phyloP scores from a whole-genome alignment of 2,888 invertebrate species.

The Clusia tigrina region DNA sequence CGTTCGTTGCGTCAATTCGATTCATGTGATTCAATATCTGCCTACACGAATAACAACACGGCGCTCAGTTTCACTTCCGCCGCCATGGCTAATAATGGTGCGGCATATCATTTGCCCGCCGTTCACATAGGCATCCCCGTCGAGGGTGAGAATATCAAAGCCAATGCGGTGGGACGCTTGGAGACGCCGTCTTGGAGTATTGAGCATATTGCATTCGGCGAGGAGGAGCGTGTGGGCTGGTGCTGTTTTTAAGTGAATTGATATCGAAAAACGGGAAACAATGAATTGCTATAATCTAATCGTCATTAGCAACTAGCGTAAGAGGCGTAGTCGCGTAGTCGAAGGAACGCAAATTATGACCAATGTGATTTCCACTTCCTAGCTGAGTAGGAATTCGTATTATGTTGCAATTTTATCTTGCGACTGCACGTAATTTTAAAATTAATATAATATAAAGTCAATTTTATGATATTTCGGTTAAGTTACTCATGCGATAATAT shows the following conservation, averaged over 20 bases:
- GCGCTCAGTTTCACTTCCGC: slow-evolving; percentile 50
- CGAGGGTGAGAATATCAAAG: slow-evolving; percentile 68
- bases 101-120: slow-evolving; percentile 57
- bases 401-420: too few relatives aligned
- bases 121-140: slow-evolving; percentile 63
- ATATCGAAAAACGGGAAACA: not conserved
- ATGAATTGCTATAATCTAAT: too few relatives aligned
- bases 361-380: too few relatives aligned
- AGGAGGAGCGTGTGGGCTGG: slow-evolving; percentile 68
- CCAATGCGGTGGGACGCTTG: slow-evolving; percentile 71
- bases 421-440: too few relatives aligned
- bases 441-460: too few relatives aligned
- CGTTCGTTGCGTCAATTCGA: slow-evolving; percentile 71
- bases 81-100: slow-evolving; percentile 41
- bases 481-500: too few relatives aligned
- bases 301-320: too few relatives aligned
- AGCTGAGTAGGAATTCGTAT: too few relatives aligned
- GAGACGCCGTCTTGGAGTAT: slow-evolving; percentile 73
- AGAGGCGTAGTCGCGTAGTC: too few relatives aligned
- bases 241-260: slow-evolving; percentile 68
- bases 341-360: too few relatives aligned
- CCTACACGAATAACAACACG: slow-evolving; percentile 54
- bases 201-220: slow-evolving; percentile 74
- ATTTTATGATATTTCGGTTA: too few relatives aligned
- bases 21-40: slow-evolving; percentile 65